Base-by-base conservation (phyloP, 2,113 vertebrate species). In the Platysternon megacephalum region DNA sequence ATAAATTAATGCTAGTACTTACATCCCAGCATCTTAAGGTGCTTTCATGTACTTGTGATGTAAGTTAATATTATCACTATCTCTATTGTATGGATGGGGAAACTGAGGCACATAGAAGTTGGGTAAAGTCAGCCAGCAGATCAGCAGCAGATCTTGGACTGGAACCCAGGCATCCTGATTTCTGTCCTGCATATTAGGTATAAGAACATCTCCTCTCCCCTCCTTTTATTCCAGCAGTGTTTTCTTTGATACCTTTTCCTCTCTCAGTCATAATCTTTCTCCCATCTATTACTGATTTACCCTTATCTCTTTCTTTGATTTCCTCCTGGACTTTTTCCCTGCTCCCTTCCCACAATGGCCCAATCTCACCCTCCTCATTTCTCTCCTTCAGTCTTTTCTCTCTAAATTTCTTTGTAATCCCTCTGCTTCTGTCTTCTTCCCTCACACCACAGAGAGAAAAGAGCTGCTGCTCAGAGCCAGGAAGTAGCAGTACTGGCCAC, bases 71-170 rank as follows among this genome's bases (percentile, higher is more conserved):
- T 65, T 14, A 29, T 79, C 39, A 52, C 78, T 85, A 46, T 3
- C 6, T 6, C 21, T 1, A 0, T 10, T 89, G 42, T 68, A 68
- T 65, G 79, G 14, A 14, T 83, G 29, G 11, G 16, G 1, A 61
- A 0, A 1, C 44, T 51, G 55, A 74, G 29, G 12, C 10, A 16
- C 26, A 24, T 0, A 65, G 28, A 11, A 65, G 8, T 48, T 42
- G 56, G 85, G 61, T 61, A 39, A 89, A 84, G 35, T 44, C 21
- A 79, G 29, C 0, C 11, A 89, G 32, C 32, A 35, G 16, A 35
- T 24, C 48, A 1, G 46, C 28, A 80, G 44, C 46, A 89, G 53
- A 78, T 68, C 6, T 11, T 22, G 35, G 9, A 84, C 26, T 65
- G 22, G 26, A 81, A 44, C 53, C 72, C 83, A 2, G 6, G 6